A percentile compares a stretch with the other conserved stretches of the same genome.
These are phyloP conservation scores for Chondrosia reniformis DNA, from an alignment of 37 sponge, comb jelly and placozoan genomes.

Conservation along the genomic window DNA sequence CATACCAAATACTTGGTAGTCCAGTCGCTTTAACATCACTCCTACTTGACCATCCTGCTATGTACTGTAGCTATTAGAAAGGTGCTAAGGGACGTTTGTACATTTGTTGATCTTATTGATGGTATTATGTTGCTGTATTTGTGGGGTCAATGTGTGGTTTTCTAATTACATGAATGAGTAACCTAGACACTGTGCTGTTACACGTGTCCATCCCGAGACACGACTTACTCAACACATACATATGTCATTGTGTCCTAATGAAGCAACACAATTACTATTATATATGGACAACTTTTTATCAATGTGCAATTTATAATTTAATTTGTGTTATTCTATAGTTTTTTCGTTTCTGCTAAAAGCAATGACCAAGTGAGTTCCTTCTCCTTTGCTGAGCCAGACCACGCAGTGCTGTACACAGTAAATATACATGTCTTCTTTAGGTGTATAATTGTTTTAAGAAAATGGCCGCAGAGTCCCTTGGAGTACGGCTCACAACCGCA, in stretches of 20 bases:
- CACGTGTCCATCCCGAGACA: neutral
- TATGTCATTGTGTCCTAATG: neutral
- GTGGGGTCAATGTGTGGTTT: no score
- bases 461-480: slow-evolving; percentile 74
- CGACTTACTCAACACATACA: neutral
- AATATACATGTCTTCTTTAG: no score
- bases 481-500: slow-evolving; percentile 45
- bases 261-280: neutral
- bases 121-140: no score
- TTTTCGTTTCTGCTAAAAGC: slow-evolving; percentile 89
- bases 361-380: slow-evolving; percentile 70
- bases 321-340: slow-evolving; percentile 23
- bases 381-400: neutral
- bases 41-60: no score
- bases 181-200: neutral
- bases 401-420: neutral
- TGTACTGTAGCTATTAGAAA: no score
- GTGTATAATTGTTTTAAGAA: slow-evolving; percentile 60
- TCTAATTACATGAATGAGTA: no score
- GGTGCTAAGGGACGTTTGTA: no score
- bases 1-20: no score
- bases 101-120: no score
- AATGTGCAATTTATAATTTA: neutral
- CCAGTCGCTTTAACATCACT: no score
- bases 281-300: neutral